Percentiles rank a stretch among this genome's conserved stretches.
Evolutionary conservation across 2,113 vertebrate genomes (phyloP).

Genomic region (Daphoenositta chrysoptera): DNA sequence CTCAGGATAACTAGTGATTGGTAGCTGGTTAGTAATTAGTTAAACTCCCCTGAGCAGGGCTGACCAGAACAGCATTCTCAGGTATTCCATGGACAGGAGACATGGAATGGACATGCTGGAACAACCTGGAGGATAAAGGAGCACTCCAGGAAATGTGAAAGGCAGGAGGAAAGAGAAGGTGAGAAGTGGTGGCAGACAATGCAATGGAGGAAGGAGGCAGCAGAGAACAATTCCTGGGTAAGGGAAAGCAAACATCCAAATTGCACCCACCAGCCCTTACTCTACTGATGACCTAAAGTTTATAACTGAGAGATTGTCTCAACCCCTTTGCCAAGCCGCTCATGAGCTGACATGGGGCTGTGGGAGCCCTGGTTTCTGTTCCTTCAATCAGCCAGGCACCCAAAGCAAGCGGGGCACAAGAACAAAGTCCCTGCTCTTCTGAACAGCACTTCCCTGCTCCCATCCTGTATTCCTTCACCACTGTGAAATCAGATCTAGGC

Average conservation of each 20-base stretch:
- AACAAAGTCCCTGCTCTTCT: accelerated
- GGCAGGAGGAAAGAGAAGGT: background rate
- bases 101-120: background rate
- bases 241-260: background rate
- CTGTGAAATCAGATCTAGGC: background rate
- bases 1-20: background rate
- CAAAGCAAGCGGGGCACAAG: background rate
- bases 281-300: background rate
- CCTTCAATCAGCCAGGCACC: background rate
- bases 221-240: background rate
- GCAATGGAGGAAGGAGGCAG: accelerated
- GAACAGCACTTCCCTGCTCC: background rate
- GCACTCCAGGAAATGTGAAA: background rate
- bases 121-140: background rate
- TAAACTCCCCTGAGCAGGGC: background rate
- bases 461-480: background rate
- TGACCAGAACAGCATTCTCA: background rate
- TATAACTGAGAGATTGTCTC: background rate
- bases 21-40: background rate
- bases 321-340: background rate
- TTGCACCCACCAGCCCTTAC: background rate
- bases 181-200: background rate
- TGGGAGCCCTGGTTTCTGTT: background rate
- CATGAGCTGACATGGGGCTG: accelerated
- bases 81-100: background rate